A percentile compares a stretch with the other conserved stretches of the same genome.
phyloP scores from a whole-genome alignment of 2,797 vertebrate species.

The Clarias fuscus region DNA sequence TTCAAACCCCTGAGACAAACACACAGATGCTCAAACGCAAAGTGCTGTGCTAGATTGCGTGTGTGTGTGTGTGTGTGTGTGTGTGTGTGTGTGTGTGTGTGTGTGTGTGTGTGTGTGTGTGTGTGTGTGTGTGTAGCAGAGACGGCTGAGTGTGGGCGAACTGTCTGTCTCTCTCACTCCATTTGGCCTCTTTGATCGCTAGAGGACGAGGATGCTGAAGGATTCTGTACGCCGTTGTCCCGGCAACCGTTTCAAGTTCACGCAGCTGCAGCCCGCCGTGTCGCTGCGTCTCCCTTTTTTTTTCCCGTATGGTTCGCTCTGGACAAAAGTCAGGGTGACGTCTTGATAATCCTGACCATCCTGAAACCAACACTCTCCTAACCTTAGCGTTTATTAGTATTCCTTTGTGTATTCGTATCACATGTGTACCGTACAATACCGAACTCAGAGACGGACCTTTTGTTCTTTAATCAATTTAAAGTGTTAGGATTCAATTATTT shows the following conservation, averaged over 20 bases:
- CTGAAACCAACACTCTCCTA: not conserved
- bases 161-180: slow-evolving; percentile 39
- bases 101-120: slow-evolving; percentile 5
- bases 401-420: not conserved
- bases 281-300: slow-evolving; percentile 31
- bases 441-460: not conserved
- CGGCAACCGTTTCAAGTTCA: slow-evolving; percentile 62
- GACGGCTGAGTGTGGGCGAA: slow-evolving; percentile 33
- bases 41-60: not conserved
- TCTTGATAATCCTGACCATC: not conserved
- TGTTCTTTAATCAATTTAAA: not conserved
- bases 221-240: slow-evolving; percentile 57
- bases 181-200: slow-evolving; percentile 54
- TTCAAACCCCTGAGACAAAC: not conserved
- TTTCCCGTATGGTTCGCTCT: not conserved
- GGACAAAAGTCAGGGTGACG: slow-evolving; percentile 24
- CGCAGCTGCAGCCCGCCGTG: slow-evolving; percentile 57
- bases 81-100: not conserved
- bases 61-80: not conserved
- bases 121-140: not conserved
- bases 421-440: not conserved
- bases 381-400: too few species aligned
- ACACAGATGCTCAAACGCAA: slow-evolving; percentile 15
- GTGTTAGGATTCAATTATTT: not conserved
- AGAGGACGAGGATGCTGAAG: slow-evolving; percentile 56